Conservation (phyloP, 2,888 invertebrate genomes). For the Carterocephalus palaemon region DNA sequence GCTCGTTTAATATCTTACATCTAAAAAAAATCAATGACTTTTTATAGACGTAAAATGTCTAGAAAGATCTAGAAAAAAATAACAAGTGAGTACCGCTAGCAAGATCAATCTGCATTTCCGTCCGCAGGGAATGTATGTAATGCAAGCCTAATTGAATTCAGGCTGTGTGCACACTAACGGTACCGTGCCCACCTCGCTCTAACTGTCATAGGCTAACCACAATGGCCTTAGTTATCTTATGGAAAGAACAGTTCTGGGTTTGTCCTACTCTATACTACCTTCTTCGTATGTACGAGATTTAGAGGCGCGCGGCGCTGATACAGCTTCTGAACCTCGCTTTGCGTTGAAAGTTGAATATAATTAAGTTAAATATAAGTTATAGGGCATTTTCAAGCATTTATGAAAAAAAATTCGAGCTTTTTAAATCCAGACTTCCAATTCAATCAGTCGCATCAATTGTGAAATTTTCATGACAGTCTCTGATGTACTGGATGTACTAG, state of each 20-base stretch:
- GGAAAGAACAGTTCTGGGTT: slow-evolving; percentile 22
- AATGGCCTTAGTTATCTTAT: slow-evolving; percentile 26
- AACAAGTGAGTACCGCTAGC: slow-evolving; percentile 23
- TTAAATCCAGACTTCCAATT: too few species aligned
- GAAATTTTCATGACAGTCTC: too few species aligned
- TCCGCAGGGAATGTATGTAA: slow-evolving; percentile 22
- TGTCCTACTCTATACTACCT: slow-evolving; percentile 12
- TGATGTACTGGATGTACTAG: too few species aligned
- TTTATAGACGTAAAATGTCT: not conserved
- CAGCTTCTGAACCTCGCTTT: too few species aligned
- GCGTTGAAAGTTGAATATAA: too few species aligned
- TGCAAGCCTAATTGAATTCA: slow-evolving; percentile 30
- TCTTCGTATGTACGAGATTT: slow-evolving; percentile 14
- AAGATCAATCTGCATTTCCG: slow-evolving; percentile 30
- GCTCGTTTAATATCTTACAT: too few species aligned
- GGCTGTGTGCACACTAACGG: slow-evolving; percentile 28
- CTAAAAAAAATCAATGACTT: too few species aligned
- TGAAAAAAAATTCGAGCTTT: not conserved
- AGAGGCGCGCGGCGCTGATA: slow-evolving; percentile 7
- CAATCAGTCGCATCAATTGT: too few species aligned
- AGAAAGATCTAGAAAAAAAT: slow-evolving; percentile 21
- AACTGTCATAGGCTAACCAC: slow-evolving; percentile 29
- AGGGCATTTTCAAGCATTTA: not conserved
- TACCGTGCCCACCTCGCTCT: slow-evolving; percentile 26
- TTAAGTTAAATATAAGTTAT: too few species aligned